A percentile compares a stretch with the other conserved stretches of the same genome.
Conservation (phyloP, 2,888 invertebrate genomes). For the Macaria notata region DNA sequence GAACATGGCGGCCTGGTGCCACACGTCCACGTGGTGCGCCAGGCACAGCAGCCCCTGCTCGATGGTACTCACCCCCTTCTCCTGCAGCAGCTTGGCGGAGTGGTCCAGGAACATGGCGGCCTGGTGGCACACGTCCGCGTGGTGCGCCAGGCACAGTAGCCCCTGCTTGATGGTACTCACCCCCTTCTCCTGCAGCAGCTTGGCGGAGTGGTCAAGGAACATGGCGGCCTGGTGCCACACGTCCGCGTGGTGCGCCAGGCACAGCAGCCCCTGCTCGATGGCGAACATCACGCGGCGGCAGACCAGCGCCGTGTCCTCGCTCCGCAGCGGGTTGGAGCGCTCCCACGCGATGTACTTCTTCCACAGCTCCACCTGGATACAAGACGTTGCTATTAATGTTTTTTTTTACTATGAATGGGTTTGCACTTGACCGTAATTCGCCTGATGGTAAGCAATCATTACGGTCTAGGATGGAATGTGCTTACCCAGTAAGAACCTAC, state of each 20-base stretch:
- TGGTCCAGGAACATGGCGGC: slow-evolving; percentile 98
- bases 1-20: slow-evolving; percentile 99
- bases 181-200: slow-evolving; percentile 96
- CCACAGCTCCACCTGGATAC: slow-evolving; percentile 95
- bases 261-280: slow-evolving; percentile 97
- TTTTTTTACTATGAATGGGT: no score
- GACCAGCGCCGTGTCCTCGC: slow-evolving; percentile 96
- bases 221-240: slow-evolving; percentile 99
- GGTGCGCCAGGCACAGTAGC: slow-evolving; percentile 96
- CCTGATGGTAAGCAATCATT: no score
- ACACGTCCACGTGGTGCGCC: slow-evolving; percentile 98
- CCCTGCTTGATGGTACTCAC: slow-evolving; percentile 93
- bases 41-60: slow-evolving; percentile 98
- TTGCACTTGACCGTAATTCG: no score
- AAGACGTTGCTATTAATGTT: not conserved
- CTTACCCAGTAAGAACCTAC: no score
- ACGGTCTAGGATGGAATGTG: no score
- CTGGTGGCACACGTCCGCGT: slow-evolving; percentile 99
- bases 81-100: slow-evolving; percentile 95
- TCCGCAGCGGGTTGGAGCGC: slow-evolving; percentile 96
- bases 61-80: slow-evolving; percentile 91
- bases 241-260: slow-evolving; percentile 98
- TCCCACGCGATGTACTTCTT: slow-evolving; percentile 99
- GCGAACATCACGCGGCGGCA: slow-evolving; percentile 99
- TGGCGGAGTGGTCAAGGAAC: slow-evolving; percentile 97